phyloP scores from a whole-genome alignment of 2,113 vertebrate species.

The Laterallus jamaicensis region DNA sequence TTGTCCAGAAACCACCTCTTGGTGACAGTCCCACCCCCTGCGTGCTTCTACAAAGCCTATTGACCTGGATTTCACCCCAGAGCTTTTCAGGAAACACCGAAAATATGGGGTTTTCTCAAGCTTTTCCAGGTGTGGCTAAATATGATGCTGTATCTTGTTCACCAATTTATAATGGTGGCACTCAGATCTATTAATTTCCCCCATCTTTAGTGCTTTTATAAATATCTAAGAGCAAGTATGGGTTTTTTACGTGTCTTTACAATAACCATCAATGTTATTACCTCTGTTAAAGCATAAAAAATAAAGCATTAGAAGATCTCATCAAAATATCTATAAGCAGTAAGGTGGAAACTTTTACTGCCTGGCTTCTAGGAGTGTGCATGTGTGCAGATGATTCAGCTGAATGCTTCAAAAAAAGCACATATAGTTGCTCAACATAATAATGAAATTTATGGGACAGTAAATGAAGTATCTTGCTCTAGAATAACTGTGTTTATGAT shows the following conservation, averaged over 20 bases:
- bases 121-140: neutral
- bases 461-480: neutral
- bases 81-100: neutral
- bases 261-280: neutral
- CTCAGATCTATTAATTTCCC: neutral
- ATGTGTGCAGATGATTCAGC: neutral
- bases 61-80: neutral
- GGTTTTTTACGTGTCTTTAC: neutral
- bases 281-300: neutral
- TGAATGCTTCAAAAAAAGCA: neutral
- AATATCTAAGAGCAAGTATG: neutral
- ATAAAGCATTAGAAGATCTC: neutral
- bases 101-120: neutral
- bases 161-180: neutral
- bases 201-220: neutral
- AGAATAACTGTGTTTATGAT: neutral
- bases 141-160: neutral
- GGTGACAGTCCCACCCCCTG: neutral
- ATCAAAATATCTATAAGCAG: neutral
- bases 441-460: neutral
- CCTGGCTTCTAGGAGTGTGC: neutral
- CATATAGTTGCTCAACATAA: neutral
- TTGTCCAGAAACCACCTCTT: neutral
- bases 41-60: neutral
- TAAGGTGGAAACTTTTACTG: neutral